phyloP scores from a whole-genome alignment of 2,888 invertebrate species.

The Caenorhabditis angaria region DNA sequence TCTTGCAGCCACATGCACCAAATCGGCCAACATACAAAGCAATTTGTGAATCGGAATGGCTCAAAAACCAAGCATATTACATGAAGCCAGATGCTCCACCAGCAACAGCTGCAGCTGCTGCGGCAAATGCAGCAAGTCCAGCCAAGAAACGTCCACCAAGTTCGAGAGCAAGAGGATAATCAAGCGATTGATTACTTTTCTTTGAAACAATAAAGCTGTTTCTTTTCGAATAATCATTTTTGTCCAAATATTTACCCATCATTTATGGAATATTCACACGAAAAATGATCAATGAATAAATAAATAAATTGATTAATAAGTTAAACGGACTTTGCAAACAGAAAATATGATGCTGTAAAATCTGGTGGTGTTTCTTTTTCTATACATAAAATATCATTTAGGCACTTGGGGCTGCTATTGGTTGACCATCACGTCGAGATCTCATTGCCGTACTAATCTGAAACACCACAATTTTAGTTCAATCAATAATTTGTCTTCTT shows the following conservation, averaged over 20 bases:
- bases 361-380: background rate
- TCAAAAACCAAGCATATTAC: slow-evolving; percentile 44
- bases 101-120: too few relatives aligned
- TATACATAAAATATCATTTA: background rate
- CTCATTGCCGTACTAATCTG: slow-evolving; percentile 26
- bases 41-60: slow-evolving; percentile 54
- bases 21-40: slow-evolving; percentile 48
- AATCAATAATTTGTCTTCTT: too few relatives aligned
- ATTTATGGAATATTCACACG: slow-evolving; percentile 9
- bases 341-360: background rate
- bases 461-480: background rate
- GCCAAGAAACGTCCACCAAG: too few relatives aligned
- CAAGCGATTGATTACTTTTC: too few relatives aligned
- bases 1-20: slow-evolving; percentile 60
- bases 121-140: too few relatives aligned
- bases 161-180: too few relatives aligned
- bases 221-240: slow-evolving; percentile 10
- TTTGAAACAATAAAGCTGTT: slow-evolving; percentile 8
- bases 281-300: background rate
- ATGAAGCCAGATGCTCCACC: slow-evolving; percentile 31
- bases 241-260: slow-evolving; percentile 5
- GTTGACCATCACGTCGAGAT: slow-evolving; percentile 32
- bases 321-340: background rate
- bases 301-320: slow-evolving; percentile 11
- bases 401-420: slow-evolving; percentile 24